These are phyloP conservation scores for Oostethus manadensis DNA, from an alignment of 2,113 vertebrate genomes.

Conservation along the genomic window DNA sequence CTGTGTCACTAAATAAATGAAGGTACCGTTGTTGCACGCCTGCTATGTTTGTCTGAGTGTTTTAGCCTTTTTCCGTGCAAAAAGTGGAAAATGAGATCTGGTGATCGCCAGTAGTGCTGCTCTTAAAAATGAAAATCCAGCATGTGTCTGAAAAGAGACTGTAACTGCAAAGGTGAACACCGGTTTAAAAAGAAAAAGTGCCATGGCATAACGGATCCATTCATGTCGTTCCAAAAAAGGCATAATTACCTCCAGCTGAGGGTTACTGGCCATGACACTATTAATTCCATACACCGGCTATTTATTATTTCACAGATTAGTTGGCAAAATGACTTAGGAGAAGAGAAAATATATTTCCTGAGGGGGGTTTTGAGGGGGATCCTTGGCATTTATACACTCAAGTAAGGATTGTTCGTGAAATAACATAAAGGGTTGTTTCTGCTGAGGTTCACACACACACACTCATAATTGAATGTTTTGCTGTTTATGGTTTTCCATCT, in stretches of 20 bases:
- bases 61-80: too few species aligned
- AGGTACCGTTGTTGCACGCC: too few species aligned
- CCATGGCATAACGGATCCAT: neutral
- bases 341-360: neutral
- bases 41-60: too few species aligned
- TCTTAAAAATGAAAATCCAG: neutral
- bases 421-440: too few species aligned
- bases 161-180: neutral
- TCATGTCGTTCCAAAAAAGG: neutral
- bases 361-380: too few species aligned
- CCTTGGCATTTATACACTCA: neutral
- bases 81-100: too few species aligned
- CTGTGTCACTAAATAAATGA: too few species aligned
- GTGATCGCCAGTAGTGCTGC: too few species aligned
- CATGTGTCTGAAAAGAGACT: neutral
- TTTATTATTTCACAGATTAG: neutral
- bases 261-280: neutral
- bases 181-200: neutral
- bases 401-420: neutral
- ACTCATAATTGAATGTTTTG: neutral
- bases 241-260: neutral
- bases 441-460: too few species aligned
- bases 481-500: neutral
- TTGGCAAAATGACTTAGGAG: neutral
- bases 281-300: neutral